Evolutionary conservation across 2,888 invertebrate species (phyloP).

Genomic region (Resseliella maxima): DNA sequence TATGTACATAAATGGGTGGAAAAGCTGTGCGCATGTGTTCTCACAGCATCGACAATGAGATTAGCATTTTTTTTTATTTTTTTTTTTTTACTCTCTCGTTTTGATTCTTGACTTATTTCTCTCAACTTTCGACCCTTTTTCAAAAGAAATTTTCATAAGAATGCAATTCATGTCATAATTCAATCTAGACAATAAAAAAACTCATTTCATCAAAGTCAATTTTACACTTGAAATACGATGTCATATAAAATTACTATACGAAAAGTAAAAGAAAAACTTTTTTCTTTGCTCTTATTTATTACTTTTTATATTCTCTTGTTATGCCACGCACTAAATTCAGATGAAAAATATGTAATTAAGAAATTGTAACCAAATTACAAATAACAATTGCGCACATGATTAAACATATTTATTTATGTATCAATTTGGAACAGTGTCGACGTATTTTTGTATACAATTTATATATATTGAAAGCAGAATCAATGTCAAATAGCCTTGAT

Average conservation of each 20-base stretch:
- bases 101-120: background rate
- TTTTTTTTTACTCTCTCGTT: background rate
- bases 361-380: background rate
- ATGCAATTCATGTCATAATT: background rate
- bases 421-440: conserved; percentile 4
- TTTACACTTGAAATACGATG: background rate
- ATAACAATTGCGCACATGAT: conserved; percentile 8
- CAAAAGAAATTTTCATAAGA: background rate
- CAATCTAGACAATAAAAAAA: background rate
- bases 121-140: background rate
- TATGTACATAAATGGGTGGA: conserved; percentile 48
- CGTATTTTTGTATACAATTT: too few relatives aligned
- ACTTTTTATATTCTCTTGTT: background rate
- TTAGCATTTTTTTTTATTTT: background rate
- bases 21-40: conserved; percentile 45
- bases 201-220: too few relatives aligned
- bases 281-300: background rate
- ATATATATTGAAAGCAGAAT: background rate
- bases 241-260: background rate
- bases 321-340: too few relatives aligned
- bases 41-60: conserved; percentile 36
- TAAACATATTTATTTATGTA: background rate
- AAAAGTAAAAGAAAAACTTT: background rate
- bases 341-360: background rate
- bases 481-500: conserved; percentile 53